A percentile compares a stretch with the other conserved stretches of the same genome.
These are phyloP conservation scores for Hylomyscus alleni DNA, from an alignment of 2,797 vertebrate species.

Conservation along the genomic window DNA sequence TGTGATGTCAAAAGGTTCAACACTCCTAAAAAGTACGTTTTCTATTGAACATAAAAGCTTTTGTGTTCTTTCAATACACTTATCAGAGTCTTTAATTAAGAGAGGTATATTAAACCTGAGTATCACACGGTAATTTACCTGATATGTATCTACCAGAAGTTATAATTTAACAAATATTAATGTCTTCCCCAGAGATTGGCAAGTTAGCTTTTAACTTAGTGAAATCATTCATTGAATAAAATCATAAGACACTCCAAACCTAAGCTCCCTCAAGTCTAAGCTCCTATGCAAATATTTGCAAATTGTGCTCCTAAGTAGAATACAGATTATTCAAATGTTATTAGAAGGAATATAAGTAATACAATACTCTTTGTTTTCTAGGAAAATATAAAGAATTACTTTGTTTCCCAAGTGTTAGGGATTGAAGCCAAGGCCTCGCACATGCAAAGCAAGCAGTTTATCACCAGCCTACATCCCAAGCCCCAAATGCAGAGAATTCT, in stretches of 20 bases:
- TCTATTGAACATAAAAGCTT: not conserved
- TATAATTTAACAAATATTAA: constrained; percentile 26
- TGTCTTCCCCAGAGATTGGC: constrained; percentile 13
- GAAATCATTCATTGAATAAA: constrained; percentile 50
- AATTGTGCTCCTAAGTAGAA: not conserved
- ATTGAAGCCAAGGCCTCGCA: not conserved
- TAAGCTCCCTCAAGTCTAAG: not conserved
- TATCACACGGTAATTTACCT: not conserved
- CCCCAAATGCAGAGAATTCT: not conserved
- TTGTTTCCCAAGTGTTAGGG: not conserved
- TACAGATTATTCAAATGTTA: not conserved
- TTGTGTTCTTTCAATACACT: not conserved
- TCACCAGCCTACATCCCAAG: not conserved
- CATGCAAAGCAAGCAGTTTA: not conserved
- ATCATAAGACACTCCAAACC: not conserved
- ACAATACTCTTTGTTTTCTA: constrained; percentile 1
- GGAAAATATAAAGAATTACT: constrained; percentile 10
- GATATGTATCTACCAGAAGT: constrained; percentile 37
- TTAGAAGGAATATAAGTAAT: not conserved
- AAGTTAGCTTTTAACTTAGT: constrained; percentile 29
- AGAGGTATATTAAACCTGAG: not conserved
- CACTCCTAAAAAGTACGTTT: not conserved
- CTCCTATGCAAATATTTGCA: constrained; percentile 27
- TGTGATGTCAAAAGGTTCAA: not conserved
- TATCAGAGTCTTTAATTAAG: constrained; percentile 26